Evolutionary conservation across 1,140 invertebrate genomes (phyloP).

Genomic region (Yoshiicerus persimilis): DNA sequence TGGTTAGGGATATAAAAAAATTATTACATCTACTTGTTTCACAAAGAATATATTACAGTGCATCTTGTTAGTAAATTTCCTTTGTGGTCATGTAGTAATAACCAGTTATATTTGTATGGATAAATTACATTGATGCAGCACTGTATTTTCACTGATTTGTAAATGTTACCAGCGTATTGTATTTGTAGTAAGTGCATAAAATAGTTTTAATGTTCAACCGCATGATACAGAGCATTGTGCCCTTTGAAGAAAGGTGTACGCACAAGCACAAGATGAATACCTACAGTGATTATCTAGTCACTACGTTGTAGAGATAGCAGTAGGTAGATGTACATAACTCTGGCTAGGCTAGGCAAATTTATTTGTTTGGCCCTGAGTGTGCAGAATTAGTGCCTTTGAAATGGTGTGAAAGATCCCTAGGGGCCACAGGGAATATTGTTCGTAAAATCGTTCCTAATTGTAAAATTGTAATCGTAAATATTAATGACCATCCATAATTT

Average conservation of each 20-base stretch:
- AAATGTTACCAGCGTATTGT: not conserved
- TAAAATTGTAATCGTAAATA: conserved; percentile 30
- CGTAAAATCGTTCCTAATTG: conserved; percentile 22
- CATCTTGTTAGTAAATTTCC: too few species aligned
- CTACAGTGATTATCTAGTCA: not conserved
- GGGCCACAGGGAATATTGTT: not conserved
- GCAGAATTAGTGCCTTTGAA: conserved; percentile 7
- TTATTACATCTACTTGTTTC: too few species aligned
- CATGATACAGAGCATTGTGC: too few species aligned
- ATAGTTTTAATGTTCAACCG: too few species aligned
- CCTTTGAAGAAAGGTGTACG: too few species aligned
- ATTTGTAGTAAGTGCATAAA: too few species aligned
- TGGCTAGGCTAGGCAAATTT: not conserved
- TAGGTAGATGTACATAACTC: not conserved
- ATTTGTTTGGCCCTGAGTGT: conserved; percentile 21
- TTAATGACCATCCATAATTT: conserved; percentile 24
- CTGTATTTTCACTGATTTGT: not conserved
- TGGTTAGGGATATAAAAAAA: too few species aligned
- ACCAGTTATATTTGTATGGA: too few species aligned
- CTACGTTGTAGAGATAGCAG: not conserved
- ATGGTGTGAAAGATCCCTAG: conserved; percentile 30
- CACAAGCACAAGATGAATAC: not conserved
- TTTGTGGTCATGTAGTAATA: too few species aligned
- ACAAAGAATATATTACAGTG: too few species aligned
- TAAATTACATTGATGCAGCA: not conserved